Percentiles rank a stretch among this genome's conserved stretches.
Evolutionary conservation across 1,140 invertebrate genomes (phyloP).

Genomic region (Penaeus indicus): DNA sequence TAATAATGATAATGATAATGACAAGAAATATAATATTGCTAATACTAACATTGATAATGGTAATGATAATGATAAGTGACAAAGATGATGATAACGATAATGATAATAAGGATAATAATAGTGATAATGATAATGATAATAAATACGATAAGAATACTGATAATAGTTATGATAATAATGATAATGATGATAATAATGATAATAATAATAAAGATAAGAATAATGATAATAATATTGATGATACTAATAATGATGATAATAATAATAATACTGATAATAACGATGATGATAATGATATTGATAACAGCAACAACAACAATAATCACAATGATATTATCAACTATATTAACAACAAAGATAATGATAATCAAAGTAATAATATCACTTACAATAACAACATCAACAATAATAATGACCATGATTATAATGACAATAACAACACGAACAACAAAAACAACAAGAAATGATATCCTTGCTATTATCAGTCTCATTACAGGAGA

Average conservation of each 20-base stretch:
- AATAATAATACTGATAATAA: not conserved
- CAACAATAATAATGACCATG: not conserved
- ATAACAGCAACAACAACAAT: no score
- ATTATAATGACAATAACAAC: not conserved
- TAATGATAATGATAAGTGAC: no score
- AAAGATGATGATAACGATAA: not conserved
- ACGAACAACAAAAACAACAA: not conserved
- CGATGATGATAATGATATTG: not conserved
- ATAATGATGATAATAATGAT: no score
- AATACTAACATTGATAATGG: not conserved
- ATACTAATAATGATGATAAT: no score
- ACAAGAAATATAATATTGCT: no score
- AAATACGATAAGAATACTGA: no score
- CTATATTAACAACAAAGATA: not conserved
- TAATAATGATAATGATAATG: not conserved
- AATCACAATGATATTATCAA: no score
- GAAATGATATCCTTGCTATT: not conserved
- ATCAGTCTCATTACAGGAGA: not conserved
- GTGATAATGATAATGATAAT: not conserved
- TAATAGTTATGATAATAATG: no score
- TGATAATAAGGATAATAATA: not conserved
- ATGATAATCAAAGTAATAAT: no score
- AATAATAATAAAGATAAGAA: no score
- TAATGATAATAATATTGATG: not conserved
- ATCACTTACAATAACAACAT: not conserved